A percentile compares a stretch with the other conserved stretches of the same genome.
Conservation (phyloP, 1,140 invertebrate genomes). For the Drosophila nebulosa region DNA sequence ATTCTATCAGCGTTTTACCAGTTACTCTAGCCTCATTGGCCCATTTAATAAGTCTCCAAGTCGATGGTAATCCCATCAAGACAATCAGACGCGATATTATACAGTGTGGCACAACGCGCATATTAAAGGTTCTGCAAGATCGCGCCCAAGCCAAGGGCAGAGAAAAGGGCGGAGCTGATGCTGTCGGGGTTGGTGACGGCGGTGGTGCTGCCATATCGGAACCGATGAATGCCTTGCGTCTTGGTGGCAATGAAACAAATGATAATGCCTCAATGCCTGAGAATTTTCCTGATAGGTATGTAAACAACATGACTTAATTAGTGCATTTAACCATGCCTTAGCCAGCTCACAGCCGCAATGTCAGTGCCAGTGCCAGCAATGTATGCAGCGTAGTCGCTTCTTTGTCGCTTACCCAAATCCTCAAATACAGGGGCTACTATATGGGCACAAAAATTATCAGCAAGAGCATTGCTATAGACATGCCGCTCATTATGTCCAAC, state of each 20-base stretch:
- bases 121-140: constrained; percentile 90
- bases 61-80: constrained; percentile 93
- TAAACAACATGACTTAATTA: neutral
- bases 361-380: constrained; percentile 23
- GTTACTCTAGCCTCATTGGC: constrained; percentile 87
- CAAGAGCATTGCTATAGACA: constrained; percentile 8
- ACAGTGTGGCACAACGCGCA: constrained; percentile 89
- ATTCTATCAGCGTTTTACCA: constrained; percentile 87
- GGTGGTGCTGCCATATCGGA: neutral
- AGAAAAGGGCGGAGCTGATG: constrained; percentile 46
- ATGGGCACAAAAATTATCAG: neutral
- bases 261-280: constrained; percentile 13
- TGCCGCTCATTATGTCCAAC: neutral
- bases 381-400: constrained; percentile 3
- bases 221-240: constrained; percentile 21
- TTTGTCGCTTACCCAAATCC: neutral
- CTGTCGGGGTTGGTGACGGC: neutral
- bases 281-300: constrained; percentile 87
- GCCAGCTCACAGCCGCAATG: constrained; percentile 17
- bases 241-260: neutral
- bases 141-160: constrained; percentile 81
- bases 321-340: constrained; percentile 24
- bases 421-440: neutral
- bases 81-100: constrained; percentile 89
- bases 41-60: constrained; percentile 90